Base-by-base conservation (phyloP, 2,797 vertebrate species). In the Peromyscus nudipes region DNA sequence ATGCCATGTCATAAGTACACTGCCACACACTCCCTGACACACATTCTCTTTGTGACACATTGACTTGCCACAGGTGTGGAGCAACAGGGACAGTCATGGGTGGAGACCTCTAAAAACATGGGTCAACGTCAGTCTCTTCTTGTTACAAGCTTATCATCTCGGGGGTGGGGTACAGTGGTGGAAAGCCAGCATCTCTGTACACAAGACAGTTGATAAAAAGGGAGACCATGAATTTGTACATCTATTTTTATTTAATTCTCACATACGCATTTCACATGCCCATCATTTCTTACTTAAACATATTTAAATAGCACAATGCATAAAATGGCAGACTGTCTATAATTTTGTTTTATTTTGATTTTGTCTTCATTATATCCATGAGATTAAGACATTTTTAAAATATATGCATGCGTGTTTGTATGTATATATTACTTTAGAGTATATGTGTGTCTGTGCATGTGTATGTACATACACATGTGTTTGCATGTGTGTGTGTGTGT, bases 201-300 rank as follows among this genome's bases (percentile, higher is more conserved):
- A 86, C 3, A 67, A 69, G 25, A 65, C 55, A 31, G 12, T 13
- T 19, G 46, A 29, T 43, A 52, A 37, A 93, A 46, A 29, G 43
- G n/a, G 8, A 93, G 86, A 85, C 12, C 73, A 25, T 31, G 1
- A 81, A 73, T 94, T 96, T 90, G 1, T 62, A 57, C 3, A 76
- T 89, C 40, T 83, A 14, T 92, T 95, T 86, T 81, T 31, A 71
- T 60, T 82, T 79, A 91, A 77, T 81, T 90, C n/a, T 83, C 9
- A 67, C 46, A 55, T 37, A 46, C 84, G 23, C 23, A 37, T 37
- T 31, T 43, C 49, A 62, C 10, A 43, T 21, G 37, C 6, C 17
- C 52, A 89, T 12, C 31, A 12, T 88, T 60, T 73, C 25, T n/a
- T 43, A 67, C 52, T 88, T 88, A 43, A 75, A 12, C 65, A 75